Conservation (phyloP, 2,888 invertebrate genomes). For the Parthenolecanium corni region DNA sequence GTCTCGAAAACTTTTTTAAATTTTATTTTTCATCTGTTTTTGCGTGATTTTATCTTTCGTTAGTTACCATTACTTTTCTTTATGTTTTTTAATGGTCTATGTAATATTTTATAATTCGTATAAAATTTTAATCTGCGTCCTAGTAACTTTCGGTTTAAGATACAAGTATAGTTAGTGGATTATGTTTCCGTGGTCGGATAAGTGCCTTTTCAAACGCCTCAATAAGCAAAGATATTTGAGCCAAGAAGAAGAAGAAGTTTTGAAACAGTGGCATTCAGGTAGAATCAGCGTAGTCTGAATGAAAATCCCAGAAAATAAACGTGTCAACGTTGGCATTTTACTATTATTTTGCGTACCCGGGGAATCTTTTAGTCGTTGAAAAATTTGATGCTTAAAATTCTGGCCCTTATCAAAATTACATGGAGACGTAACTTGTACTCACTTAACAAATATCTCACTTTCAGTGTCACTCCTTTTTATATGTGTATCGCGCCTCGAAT, state of each 20-base stretch:
- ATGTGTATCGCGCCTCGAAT: too few species aligned
- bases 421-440: too few species aligned
- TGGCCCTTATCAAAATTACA: too few species aligned
- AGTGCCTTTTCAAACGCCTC: constrained; percentile 23
- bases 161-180: too few species aligned
- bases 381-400: too few species aligned
- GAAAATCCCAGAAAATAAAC: not conserved
- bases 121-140: not conserved
- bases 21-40: not conserved
- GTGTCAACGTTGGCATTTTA: not conserved
- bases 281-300: constrained; percentile 32
- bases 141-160: not conserved
- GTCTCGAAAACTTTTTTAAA: not conserved
- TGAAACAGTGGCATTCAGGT: constrained; percentile 31
- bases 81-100: not conserved
- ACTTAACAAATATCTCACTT: too few species aligned
- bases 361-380: too few species aligned
- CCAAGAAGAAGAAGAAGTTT: constrained; percentile 30
- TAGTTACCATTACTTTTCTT: not conserved
- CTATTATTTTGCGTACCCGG: too few species aligned
- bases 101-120: not conserved
- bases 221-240: constrained; percentile 21
- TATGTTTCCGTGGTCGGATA: constrained; percentile 28
- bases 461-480: too few species aligned
- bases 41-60: not conserved